Evolutionary conservation across 92 coral and sea anemone species (phyloP).

Genomic region (Bergia puertoricense): DNA sequence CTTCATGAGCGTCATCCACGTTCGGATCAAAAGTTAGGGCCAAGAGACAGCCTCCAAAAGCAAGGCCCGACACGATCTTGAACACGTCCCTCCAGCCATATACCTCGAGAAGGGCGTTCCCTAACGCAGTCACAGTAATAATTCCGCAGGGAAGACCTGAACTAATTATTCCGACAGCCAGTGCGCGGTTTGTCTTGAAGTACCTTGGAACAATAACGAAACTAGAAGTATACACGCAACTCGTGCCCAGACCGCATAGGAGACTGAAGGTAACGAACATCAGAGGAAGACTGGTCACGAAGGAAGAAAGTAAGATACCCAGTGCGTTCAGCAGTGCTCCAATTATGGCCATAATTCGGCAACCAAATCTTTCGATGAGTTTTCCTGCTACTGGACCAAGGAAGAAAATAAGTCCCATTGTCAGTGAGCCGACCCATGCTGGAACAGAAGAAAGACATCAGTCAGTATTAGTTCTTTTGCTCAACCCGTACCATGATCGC

Average conservation of each 20-base stretch:
- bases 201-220: conserved; percentile 53
- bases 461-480: too few relatives aligned
- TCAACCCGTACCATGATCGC: too few relatives aligned
- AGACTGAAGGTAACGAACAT: conserved; percentile 66
- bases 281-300: conserved; percentile 49
- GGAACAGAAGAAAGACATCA: not conserved
- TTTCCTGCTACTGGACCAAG: conserved; percentile 64
- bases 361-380: conserved; percentile 59
- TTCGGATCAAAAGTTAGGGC: conserved; percentile 29
- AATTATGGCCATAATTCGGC: conserved; percentile 55
- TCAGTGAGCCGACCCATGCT: conserved; percentile 69
- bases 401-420: conserved; percentile 52
- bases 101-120: conserved; percentile 43
- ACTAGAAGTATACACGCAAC: conserved; percentile 50
- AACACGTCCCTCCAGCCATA: conserved; percentile 51
- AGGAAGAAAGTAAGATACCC: conserved; percentile 57
- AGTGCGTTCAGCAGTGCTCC: conserved; percentile 53
- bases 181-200: conserved; percentile 56
- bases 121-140: conserved; percentile 47
- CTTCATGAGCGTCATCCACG: conserved; percentile 2
- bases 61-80: conserved; percentile 20
- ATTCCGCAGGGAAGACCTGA: conserved; percentile 57
- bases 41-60: conserved; percentile 2
- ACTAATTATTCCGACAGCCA: conserved; percentile 54
- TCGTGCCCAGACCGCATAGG: conserved; percentile 46